Base-by-base conservation (phyloP, 2,113 vertebrate species). In the Mormoops blainvillei region DNA sequence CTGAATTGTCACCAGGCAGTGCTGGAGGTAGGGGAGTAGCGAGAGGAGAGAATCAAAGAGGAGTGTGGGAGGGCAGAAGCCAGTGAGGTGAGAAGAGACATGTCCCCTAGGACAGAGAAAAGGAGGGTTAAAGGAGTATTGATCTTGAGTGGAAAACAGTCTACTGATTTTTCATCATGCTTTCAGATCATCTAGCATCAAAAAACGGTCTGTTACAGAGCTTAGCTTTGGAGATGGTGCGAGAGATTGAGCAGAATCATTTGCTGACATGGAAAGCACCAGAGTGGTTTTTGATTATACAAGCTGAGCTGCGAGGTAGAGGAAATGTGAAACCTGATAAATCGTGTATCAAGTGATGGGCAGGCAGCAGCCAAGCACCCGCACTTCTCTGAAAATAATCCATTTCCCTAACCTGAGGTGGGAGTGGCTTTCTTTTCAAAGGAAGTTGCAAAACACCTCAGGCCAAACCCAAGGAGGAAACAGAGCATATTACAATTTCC, bases 181-280 rank as follows among this genome's bases (percentile, higher is more conserved):
- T 97, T 98, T 98, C 97, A 98, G 96, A 98, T 98, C 98, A 97
- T 97, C 98, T 97, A 93, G 95, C 96, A 98, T 98, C 97, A 98
- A 97, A 98, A 98, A 96, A 97, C 93, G 48, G 96, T 98, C 91
- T 97, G 96, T 98, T 98, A 97, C 97, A 90, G 97, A 98, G 94
- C 85, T 97, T 71, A 96, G 97, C 97, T 98, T 98, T 98, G 97
- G 97, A 98, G 97, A 98, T 97, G 76, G 95, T 71, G 73, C 36
- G 61, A 97, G 78, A 94, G 98, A 98, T 98, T 97, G 0, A 97
- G 91, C 94, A 97, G 97, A 98, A 98, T 96, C 19, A 4, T 94
- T 98, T 98, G 97, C 97, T 98, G 97, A 98, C 98, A 98, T 73
- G 1, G 92, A 97, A 97, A 94, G 91, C 97, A 97, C 97, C 96